phyloP scores from a whole-genome alignment of 2,888 invertebrate genomes.

The Troilus luridus region DNA sequence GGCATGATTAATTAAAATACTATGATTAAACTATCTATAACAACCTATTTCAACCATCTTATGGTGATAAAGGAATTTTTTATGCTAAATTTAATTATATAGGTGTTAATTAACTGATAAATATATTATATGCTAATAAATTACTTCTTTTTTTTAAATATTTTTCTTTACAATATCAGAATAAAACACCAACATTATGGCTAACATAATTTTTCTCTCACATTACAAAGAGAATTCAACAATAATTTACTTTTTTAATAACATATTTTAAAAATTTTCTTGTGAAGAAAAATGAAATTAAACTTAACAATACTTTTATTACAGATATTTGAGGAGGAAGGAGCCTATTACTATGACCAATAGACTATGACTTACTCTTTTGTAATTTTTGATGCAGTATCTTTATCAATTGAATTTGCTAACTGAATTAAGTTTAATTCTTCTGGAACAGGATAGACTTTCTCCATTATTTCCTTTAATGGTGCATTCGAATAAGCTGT shows the following conservation, averaged over 20 bases:
- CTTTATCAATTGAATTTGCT: slow-evolving; percentile 24
- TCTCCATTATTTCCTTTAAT: slow-evolving; percentile 9
- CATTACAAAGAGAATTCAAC: too few species aligned
- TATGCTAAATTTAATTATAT: too few species aligned
- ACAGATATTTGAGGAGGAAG: not conserved
- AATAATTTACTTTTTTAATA: not conserved
- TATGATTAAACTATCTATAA: too few species aligned
- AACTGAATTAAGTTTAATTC: slow-evolving; percentile 38
- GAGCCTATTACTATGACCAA: not conserved
- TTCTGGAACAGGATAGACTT: slow-evolving; percentile 47
- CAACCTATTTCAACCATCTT: too few species aligned
- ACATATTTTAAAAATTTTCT: not conserved
- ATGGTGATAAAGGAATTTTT: too few species aligned
- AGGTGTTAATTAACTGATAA: too few species aligned
- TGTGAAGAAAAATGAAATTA: not conserved
- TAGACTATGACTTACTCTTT: not conserved
- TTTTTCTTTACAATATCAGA: too few species aligned
- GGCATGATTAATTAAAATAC: too few species aligned
- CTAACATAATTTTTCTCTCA: too few species aligned
- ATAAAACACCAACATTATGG: too few species aligned
- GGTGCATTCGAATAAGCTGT: slow-evolving; percentile 52
- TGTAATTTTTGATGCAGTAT: slow-evolving; percentile 35
- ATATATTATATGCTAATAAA: too few species aligned
- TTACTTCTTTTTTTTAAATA: too few species aligned
- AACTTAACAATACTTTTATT: not conserved